These are phyloP conservation scores for Dasysyrphus albostriatus DNA, from an alignment of 2,888 invertebrate genomes.

Conservation along the genomic window DNA sequence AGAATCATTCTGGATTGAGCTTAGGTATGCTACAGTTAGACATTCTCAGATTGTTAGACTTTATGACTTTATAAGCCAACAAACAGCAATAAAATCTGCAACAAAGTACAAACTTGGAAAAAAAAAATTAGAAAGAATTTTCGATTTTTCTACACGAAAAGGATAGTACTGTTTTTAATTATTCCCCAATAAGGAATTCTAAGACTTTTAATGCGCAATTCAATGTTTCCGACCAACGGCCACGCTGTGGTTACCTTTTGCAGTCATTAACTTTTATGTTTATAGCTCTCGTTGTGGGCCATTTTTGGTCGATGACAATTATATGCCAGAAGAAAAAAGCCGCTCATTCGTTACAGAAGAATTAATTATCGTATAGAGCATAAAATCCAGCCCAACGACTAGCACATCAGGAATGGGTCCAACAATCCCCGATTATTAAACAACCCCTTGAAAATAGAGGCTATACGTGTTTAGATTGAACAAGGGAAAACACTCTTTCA, in stretches of 20 bases:
- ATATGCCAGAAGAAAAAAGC: constrained; percentile 49
- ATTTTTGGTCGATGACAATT: constrained; percentile 70
- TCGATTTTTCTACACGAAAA: not conserved
- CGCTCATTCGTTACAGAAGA: constrained; percentile 65
- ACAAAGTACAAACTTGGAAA: constrained; percentile 43
- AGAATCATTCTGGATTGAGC: constrained; percentile 4
- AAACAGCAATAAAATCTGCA: constrained; percentile 47
- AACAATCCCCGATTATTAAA: constrained; percentile 14
- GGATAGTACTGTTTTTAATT: constrained; percentile 46
- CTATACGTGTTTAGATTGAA: not conserved
- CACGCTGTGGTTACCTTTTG: constrained; percentile 45
- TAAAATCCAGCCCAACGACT: constrained; percentile 59
- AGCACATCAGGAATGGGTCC: not conserved
- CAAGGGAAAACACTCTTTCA: constrained; percentile 2
- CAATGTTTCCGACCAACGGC: constrained; percentile 27
- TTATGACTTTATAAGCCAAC: constrained; percentile 56
- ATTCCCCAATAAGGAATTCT: constrained; percentile 6
- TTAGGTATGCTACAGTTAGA: constrained; percentile 29
- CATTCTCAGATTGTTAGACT: constrained; percentile 60
- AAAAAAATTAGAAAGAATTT: constrained; percentile 5
- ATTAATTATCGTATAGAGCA: constrained; percentile 72
- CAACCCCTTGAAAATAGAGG: constrained; percentile 20
- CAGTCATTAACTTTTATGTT: constrained; percentile 74
- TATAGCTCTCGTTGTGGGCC: constrained; percentile 46
- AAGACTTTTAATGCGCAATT: constrained; percentile 33